These are phyloP conservation scores for Myotis davidii DNA, from an alignment of 2,113 vertebrate species.

Conservation along the genomic window DNA sequence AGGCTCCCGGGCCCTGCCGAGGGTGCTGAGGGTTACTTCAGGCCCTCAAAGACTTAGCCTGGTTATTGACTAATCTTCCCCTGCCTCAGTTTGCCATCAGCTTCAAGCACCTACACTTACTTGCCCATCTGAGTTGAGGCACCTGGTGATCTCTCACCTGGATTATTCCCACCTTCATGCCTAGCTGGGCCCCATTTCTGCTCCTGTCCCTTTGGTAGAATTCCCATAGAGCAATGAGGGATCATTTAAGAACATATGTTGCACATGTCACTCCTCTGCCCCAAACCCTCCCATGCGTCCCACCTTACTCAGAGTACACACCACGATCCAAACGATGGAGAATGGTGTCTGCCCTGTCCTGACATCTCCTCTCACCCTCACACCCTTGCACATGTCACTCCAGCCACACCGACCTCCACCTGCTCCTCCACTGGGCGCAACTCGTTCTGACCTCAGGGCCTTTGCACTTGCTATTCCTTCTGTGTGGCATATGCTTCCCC, in stretches of 20 bases:
- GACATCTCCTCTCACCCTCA: not conserved
- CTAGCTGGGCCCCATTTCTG: not conserved
- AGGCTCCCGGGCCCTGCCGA: not conserved
- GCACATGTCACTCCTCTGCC: not conserved
- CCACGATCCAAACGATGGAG: rapidly evolving
- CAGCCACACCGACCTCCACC: not conserved
- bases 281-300: not conserved
- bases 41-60: not conserved
- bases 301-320: not conserved
- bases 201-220: not conserved
- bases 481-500: not conserved
- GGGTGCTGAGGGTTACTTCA: not conserved
- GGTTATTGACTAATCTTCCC: not conserved
- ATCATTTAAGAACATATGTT: not conserved
- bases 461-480: not conserved
- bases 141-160: not conserved
- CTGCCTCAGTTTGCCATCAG: not conserved
- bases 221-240: not conserved
- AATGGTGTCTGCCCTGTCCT: not conserved
- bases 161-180: not conserved
- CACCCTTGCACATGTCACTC: not conserved
- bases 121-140: not conserved
- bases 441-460: not conserved
- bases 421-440: not conserved
- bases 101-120: not conserved